Conservation (phyloP, 2,888 invertebrate species). For the Tuberolachnus salignus region DNA sequence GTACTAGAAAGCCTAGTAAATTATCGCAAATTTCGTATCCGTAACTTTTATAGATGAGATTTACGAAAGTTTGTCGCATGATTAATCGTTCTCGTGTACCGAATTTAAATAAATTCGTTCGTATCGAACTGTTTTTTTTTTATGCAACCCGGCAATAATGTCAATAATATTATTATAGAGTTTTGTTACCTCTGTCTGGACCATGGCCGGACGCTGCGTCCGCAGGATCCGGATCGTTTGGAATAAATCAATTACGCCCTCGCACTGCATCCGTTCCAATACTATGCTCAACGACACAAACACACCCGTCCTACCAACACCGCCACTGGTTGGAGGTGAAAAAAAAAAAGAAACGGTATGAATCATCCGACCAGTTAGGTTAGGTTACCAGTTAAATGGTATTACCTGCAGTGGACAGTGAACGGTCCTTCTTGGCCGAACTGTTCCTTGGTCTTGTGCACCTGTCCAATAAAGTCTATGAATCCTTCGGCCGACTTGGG, state of each 20-base stretch:
- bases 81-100: no score
- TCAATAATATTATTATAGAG: no score
- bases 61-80: no score
- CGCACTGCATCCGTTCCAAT: conserved; percentile 97
- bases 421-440: conserved; percentile 99
- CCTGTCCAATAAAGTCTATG: conserved; percentile 98
- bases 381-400: no score
- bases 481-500: conserved; percentile 98
- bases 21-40: no score
- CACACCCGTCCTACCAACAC: conserved; percentile 97
- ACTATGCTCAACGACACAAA: conserved; percentile 98
- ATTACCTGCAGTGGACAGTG: conserved; percentile 92
- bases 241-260: conserved; percentile 98
- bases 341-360: conserved; percentile 26
- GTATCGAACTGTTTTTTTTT: no score
- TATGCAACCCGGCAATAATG: no score
- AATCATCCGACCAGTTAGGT: background rate
- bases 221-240: conserved; percentile 97
- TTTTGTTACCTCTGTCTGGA: conserved; percentile 96
- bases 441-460: conserved; percentile 99
- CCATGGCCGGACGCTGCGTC: conserved; percentile 98
- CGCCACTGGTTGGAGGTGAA: conserved; percentile 75
- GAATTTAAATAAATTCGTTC: no score
- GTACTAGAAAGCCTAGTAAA: no score
- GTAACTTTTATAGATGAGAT: no score